Conservation (phyloP, 2,113 vertebrate genomes). For the Glareola pratincola region DNA sequence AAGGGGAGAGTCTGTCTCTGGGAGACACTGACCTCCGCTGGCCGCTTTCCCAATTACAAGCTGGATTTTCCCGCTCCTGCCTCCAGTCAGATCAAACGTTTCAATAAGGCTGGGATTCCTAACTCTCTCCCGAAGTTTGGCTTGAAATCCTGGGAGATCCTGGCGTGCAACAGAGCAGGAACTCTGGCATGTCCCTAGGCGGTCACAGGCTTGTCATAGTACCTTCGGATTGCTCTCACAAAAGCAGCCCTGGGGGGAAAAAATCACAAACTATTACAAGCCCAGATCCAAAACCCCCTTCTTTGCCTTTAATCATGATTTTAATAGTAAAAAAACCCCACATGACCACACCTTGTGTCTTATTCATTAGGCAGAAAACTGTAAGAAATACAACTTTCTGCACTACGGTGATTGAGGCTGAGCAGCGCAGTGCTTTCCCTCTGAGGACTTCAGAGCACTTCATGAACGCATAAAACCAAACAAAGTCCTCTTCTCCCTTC, state of each 20-base stretch:
- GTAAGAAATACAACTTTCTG: neutral
- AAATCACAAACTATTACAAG: neutral
- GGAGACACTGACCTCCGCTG: conserved; percentile 42
- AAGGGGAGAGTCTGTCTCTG: neutral
- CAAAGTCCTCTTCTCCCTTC: neutral
- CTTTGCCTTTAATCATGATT: neutral
- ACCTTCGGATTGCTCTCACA: neutral
- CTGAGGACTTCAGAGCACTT: neutral
- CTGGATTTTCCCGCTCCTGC: neutral
- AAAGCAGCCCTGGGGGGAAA: neutral
- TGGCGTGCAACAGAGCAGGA: neutral
- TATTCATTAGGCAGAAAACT: neutral
- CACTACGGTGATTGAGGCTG: neutral
- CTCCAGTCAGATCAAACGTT: fast-evolving
- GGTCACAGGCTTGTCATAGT: neutral
- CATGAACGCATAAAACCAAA: neutral
- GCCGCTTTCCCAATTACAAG: neutral
- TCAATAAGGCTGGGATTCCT: neutral
- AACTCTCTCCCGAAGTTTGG: neutral
- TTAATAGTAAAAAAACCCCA: neutral
- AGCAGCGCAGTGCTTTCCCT: neutral
- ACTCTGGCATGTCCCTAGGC: neutral
- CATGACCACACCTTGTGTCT: neutral
- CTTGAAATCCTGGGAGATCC: neutral
- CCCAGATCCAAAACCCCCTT: neutral